Evolutionary conservation across 2,888 invertebrate species (phyloP).

Genomic region (Nemoura dubitans): DNA sequence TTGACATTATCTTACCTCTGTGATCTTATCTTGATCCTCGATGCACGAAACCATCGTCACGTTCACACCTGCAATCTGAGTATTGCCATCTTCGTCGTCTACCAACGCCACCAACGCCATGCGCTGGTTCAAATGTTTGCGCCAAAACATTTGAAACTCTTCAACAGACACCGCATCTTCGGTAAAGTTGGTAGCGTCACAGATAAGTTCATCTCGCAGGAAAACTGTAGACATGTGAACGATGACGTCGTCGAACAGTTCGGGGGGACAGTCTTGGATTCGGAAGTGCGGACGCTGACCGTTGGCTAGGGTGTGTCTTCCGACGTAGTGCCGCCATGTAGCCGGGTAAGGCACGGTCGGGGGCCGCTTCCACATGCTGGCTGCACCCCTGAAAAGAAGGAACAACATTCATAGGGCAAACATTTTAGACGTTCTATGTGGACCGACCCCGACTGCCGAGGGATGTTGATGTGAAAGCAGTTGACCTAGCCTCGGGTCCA

Average conservation of each 20-base stretch:
- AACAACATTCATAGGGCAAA: background rate
- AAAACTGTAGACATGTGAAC: conserved; percentile 61
- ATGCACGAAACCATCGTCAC: conserved; percentile 2
- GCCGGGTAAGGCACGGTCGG: conserved; percentile 59
- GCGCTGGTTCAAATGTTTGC: conserved; percentile 55
- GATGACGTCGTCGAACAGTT: conserved; percentile 60
- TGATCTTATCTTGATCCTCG: conserved; percentile 14
- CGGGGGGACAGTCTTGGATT: conserved; percentile 64
- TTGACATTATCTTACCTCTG: conserved; percentile 26
- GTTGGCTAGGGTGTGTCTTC: conserved; percentile 54
- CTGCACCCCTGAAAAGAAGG: conserved; percentile 16
- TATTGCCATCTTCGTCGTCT: background rate
- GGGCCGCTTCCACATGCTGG: conserved; percentile 59
- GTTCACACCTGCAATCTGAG: conserved; percentile 42
- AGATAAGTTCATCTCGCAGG: conserved; percentile 56
- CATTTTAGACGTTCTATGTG: background rate
- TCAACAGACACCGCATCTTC: conserved; percentile 53
- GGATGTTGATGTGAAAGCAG: background rate
- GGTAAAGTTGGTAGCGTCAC: conserved; percentile 47
- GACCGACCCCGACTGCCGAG: background rate
- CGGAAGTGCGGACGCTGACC: conserved; percentile 60
- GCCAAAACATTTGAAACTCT: conserved; percentile 55
- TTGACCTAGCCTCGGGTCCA: background rate
- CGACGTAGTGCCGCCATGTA: conserved; percentile 62
- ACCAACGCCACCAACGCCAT: conserved; percentile 54